Evolutionary conservation across 2,113 vertebrate species (phyloP), one percentile per base, ranked within the genome.

Genomic region (Sturnus vulgaris): DNA sequence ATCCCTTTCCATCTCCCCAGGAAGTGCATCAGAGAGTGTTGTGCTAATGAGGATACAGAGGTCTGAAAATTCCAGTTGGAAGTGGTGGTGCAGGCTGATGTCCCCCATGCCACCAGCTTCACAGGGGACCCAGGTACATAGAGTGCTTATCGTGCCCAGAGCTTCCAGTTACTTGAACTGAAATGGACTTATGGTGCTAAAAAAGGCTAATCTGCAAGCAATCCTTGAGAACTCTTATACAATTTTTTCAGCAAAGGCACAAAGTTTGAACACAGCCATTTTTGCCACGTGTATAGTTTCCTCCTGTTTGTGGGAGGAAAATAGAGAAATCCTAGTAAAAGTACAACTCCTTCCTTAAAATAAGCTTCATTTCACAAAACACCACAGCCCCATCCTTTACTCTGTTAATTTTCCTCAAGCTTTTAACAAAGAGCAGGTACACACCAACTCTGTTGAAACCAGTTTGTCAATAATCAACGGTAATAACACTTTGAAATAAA

Each of bases 261-360:
- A 21, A 78, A 23, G 22, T 49, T 44, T 25, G 22, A 40, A 27
- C 7, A 7, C 19, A 84, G 37, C 0, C 2, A 2, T 9, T 19
- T 27, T 18, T 22, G 8, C 2, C 6, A 5, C 12, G 10, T 31
- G 7, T 1, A 0, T 16, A 52, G 42, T 50, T 3, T 6, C 28
- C 5, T 46, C 7, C 14, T 66, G 4, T 23, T 31, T 31, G 5
- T 7, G 4, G 9, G 7, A 5, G 6, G 3, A 3, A 39, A 56
- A 78, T 0, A 27, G 3, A 10, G 13, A 76, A 88, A 71, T 39
- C 2, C 31, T 9, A 24, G 1, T 4, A 60, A 64, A 94, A 77
- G 30, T 19, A 40, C 11, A 80, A 25, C 1, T 55, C 20, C 9
- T 59, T 60, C 23, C 6, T 30, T 17, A 35, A 39, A 82, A 75